phyloP scores from a whole-genome alignment of 2,113 vertebrate species.

The Beaufortia kweichowensis region DNA sequence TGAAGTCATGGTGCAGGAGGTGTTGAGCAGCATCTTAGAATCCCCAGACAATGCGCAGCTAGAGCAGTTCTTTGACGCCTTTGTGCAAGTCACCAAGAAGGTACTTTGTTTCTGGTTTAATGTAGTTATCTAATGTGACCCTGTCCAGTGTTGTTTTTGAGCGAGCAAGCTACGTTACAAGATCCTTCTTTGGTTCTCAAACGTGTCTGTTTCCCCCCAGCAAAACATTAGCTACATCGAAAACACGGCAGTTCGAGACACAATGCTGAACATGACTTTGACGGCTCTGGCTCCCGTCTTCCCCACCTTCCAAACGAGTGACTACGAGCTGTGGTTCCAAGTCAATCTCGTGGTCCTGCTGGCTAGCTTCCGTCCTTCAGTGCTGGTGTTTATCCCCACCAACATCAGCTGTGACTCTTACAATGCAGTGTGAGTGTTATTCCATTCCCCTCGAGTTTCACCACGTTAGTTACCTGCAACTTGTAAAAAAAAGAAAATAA shows the following conservation, averaged over 20 bases:
- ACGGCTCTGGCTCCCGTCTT: conserved; percentile 54
- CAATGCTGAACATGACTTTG: conserved; percentile 57
- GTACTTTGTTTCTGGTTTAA: too few species aligned
- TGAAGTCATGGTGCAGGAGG: too few species aligned
- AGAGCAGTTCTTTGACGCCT: too few species aligned
- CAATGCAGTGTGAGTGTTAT: conserved; percentile 55
- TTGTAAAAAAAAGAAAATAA: too few species aligned
- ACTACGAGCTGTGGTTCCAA: conserved; percentile 60
- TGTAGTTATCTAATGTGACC: background rate
- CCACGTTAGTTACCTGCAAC: too few species aligned
- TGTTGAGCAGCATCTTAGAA: too few species aligned
- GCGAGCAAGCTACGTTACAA: too few species aligned
- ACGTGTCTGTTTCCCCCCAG: too few species aligned
- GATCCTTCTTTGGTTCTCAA: too few species aligned
- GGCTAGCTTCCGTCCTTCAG: conserved; percentile 47
- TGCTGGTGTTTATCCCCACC: conserved; percentile 39
- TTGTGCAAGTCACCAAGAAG: too few species aligned
- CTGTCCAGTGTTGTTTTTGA: background rate
- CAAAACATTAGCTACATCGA: too few species aligned
- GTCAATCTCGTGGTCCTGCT: conserved; percentile 52
- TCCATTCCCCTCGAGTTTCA: conserved; percentile 24
- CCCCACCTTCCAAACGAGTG: conserved; percentile 40
- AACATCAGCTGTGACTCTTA: conserved; percentile 61
- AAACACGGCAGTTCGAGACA: background rate
- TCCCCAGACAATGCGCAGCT: too few species aligned